A percentile compares a stretch with the other conserved stretches of the same genome.
phyloP scores from a whole-genome alignment of 1,140 invertebrate species.

The Uloborus diversus region DNA sequence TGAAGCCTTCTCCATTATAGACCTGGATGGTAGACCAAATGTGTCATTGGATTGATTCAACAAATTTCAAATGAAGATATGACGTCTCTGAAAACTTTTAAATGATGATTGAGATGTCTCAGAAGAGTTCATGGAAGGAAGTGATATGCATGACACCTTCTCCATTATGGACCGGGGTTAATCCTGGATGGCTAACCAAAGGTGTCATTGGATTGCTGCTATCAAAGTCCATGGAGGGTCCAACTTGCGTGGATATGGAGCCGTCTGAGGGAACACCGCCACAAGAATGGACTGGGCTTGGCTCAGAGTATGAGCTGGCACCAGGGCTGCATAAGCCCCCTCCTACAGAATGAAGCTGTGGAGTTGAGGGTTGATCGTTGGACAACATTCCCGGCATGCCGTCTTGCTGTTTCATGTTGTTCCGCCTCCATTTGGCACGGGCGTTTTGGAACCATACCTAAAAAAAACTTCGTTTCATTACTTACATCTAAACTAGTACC shows the following conservation, averaged over 20 bases:
- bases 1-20: too few species aligned
- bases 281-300: conserved; percentile 53
- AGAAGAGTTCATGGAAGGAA: conserved; percentile 56
- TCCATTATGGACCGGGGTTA: conserved; percentile 25
- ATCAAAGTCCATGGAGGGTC: conserved; percentile 48
- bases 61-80: too few species aligned
- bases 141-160: conserved; percentile 34
- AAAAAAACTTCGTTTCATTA: too few species aligned
- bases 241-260: conserved; percentile 22
- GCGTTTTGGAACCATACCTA: conserved; percentile 99
- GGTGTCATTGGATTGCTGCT: conserved; percentile 45
- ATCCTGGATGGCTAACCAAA: conserved; percentile 32
- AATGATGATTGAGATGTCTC: too few species aligned
- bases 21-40: too few species aligned
- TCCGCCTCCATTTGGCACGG: conserved; percentile 94
- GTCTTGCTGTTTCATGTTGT: conserved; percentile 79
- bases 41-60: too few species aligned
- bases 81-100: too few species aligned
- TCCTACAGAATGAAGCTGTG: conserved; percentile 6
- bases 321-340: conserved; percentile 47
- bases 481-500: too few species aligned
- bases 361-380: conserved; percentile 22
- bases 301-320: conserved; percentile 58
- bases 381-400: conserved; percentile 19
- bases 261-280: conserved; percentile 29